Conservation (phyloP, 2,797 vertebrate species). For the Phyllotis vaccarum region DNA sequence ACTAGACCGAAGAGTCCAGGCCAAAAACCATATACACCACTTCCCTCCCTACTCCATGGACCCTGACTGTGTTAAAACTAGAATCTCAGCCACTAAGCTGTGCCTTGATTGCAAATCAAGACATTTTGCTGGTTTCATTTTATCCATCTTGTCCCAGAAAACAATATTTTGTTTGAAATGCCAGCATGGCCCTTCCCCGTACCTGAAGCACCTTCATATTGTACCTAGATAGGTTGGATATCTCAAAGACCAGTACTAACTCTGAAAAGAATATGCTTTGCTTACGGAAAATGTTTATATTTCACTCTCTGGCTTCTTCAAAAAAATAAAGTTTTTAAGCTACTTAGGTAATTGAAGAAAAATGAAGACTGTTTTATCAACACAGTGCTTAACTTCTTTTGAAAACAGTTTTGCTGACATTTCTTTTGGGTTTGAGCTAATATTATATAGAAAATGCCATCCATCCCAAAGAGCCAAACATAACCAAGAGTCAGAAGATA, state of each 20-base stretch:
- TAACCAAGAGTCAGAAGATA: constrained; percentile 65
- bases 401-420: constrained; percentile 57
- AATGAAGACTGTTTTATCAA: constrained; percentile 66
- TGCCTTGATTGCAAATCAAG: constrained; percentile 22
- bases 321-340: constrained; percentile 68
- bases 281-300: constrained; percentile 76
- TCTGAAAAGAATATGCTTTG: constrained; percentile 70
- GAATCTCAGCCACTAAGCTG: not conserved
- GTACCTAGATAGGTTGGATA: constrained; percentile 39
- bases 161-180: constrained; percentile 51
- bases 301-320: constrained; percentile 72
- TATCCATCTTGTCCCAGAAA: constrained; percentile 26
- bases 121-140: constrained; percentile 24
- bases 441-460: constrained; percentile 61
- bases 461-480: constrained; percentile 61
- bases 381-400: constrained; percentile 61
- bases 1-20: too few relatives aligned
- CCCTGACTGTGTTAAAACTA: not conserved
- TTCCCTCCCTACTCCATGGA: too few relatives aligned
- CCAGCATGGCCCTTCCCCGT: not conserved
- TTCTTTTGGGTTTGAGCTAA: constrained; percentile 46
- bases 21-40: too few relatives aligned
- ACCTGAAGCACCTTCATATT: constrained; percentile 34
- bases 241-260: constrained; percentile 41
- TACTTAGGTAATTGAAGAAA: constrained; percentile 69